Conservation (phyloP, 2,113 vertebrate species). For the Actenoides hombroni region DNA sequence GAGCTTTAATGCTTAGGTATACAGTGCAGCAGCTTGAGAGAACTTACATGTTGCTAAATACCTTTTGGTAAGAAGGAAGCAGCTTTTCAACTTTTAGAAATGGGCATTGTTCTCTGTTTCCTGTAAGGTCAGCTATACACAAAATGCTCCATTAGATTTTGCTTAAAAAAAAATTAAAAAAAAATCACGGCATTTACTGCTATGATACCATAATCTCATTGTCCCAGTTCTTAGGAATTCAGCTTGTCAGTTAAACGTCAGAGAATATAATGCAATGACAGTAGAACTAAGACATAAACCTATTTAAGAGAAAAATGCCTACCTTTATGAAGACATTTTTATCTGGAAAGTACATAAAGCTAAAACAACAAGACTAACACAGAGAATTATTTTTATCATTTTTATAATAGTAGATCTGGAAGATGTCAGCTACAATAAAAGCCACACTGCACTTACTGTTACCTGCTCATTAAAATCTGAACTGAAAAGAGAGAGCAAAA, state of each 20-base stretch:
- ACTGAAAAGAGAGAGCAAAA: not conserved
- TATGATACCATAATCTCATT: constrained; percentile 15
- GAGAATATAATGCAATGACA: not conserved
- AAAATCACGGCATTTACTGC: not conserved
- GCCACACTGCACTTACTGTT: not conserved
- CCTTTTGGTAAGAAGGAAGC: not conserved
- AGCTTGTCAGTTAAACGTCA: not conserved
- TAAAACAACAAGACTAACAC: not conserved
- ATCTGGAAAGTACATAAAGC: not conserved
- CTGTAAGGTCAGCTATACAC: constrained; percentile 14
- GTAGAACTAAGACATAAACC: not conserved
- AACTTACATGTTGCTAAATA: not conserved
- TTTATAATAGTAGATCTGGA: not conserved
- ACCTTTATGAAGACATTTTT: not conserved
- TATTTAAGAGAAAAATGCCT: not conserved
- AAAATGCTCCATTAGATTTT: constrained; percentile 44
- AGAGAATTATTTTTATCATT: not conserved
- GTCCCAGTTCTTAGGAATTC: not conserved
- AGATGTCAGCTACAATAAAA: not conserved
- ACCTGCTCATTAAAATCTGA: not conserved
- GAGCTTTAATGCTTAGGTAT: not conserved
- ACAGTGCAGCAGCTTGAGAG: not conserved
- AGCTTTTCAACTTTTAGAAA: constrained; percentile 34
- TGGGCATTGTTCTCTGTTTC: not conserved
- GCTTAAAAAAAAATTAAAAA: not conserved